These are phyloP conservation scores for Allophyes oxyacanthae DNA, from an alignment of 2,888 invertebrate species.

Conservation along the genomic window DNA sequence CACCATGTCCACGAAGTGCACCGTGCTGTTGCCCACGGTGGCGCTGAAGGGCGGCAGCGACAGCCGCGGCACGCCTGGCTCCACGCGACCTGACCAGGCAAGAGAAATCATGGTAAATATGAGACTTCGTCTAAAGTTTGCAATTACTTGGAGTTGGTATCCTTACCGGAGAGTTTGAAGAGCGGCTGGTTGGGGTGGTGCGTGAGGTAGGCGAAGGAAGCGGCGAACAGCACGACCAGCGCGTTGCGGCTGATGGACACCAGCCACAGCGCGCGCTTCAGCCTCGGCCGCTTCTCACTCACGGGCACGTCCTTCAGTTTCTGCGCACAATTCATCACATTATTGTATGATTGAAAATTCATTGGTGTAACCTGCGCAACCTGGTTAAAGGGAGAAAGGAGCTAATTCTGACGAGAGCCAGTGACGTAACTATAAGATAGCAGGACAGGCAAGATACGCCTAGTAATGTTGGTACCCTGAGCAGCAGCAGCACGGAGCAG, in stretches of 20 bases:
- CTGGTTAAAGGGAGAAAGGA: too few relatives aligned
- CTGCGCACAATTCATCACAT: constrained; percentile 74
- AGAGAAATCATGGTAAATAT: too few relatives aligned
- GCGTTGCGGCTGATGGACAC: constrained; percentile 94
- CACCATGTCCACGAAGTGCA: constrained; percentile 91
- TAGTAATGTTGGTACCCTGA: constrained; percentile 89
- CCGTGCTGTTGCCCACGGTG: constrained; percentile 89
- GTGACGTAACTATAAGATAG: background rate
- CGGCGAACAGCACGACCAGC: constrained; percentile 91
- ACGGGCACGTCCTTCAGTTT: constrained; percentile 90
- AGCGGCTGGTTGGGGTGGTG: constrained; percentile 87
- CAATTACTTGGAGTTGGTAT: background rate
- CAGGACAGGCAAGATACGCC: too few relatives aligned
- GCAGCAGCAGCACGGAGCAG: constrained; percentile 90
- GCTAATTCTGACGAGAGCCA: too few relatives aligned
- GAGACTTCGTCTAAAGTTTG: too few relatives aligned
- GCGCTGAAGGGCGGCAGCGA: constrained; percentile 92
- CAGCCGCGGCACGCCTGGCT: constrained; percentile 92
- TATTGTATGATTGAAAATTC: too few relatives aligned
- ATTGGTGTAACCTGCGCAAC: too few relatives aligned
- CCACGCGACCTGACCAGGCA: constrained; percentile 89
- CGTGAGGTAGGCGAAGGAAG: constrained; percentile 89
- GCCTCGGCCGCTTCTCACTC: constrained; percentile 68
- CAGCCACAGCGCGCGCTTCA: constrained; percentile 90
- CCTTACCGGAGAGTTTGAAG: constrained; percentile 90